A percentile compares a stretch with the other conserved stretches of the same genome.
Conservation (phyloP, 2,888 invertebrate species). For the Amiota mariae region DNA sequence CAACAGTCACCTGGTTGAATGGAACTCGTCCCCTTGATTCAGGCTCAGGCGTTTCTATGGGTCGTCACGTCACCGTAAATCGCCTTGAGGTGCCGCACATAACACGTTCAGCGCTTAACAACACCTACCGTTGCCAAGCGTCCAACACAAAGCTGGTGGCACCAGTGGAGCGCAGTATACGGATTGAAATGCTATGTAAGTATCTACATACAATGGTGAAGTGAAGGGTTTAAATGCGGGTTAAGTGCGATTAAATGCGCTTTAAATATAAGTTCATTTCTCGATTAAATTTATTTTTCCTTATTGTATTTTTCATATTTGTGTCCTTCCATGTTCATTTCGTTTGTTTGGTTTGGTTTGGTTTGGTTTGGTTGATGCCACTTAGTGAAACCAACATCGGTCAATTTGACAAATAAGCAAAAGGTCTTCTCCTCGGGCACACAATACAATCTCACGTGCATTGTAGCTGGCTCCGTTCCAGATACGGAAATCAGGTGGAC, state of each 20-base stretch:
- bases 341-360: neutral
- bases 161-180: conserved; percentile 86
- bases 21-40: conserved; percentile 83
- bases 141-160: conserved; percentile 89
- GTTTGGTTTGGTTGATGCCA: neutral
- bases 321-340: neutral
- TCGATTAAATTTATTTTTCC: neutral
- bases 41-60: conserved; percentile 81
- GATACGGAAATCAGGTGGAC: conserved; percentile 89
- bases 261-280: conserved; percentile 17
- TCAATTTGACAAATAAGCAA: conserved; percentile 85
- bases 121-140: conserved; percentile 90
- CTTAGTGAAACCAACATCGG: conserved; percentile 85
- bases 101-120: conserved; percentile 84
- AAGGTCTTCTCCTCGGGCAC: conserved; percentile 84
- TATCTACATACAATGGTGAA: conserved; percentile 59
- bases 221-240: conserved; percentile 21
- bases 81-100: conserved; percentile 83
- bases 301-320: conserved; percentile 10
- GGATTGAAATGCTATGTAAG: conserved; percentile 89
- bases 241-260: conserved; percentile 32
- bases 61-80: conserved; percentile 85
- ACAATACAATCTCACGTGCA: conserved; percentile 86
- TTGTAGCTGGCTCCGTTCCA: conserved; percentile 89
- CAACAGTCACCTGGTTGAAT: conserved; percentile 89